Evolutionary conservation across 1,140 invertebrate species (phyloP).

Genomic region (Probaryconus sp.): DNA sequence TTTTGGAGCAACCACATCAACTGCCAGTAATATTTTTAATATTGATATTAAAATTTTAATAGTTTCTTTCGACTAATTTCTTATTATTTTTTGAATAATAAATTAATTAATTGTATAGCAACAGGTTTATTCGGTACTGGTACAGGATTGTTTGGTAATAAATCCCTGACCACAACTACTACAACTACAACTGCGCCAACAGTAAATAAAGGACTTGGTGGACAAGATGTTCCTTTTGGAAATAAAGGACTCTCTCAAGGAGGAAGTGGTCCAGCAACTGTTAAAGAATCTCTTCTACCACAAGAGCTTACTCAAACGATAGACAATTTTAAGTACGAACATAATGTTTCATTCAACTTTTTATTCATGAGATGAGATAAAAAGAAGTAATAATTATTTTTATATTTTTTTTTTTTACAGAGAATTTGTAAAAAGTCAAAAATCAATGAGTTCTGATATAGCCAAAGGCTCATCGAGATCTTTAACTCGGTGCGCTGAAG

Average conservation of each 20-base stretch:
- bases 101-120: constrained; percentile 48
- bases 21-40: constrained; percentile 56
- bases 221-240: constrained; percentile 80
- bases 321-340: constrained; percentile 81
- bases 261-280: constrained; percentile 80
- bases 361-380: background rate
- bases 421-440: constrained; percentile 90
- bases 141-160: constrained; percentile 71
- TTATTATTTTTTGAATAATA: constrained; percentile 30
- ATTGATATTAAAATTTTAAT: constrained; percentile 17
- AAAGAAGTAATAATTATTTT: constrained; percentile 16
- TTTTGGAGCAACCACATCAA: constrained; percentile 68
- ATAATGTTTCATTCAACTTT: constrained; percentile 1
- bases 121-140: constrained; percentile 68
- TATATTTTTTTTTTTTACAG: constrained; percentile 78
- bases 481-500: constrained; percentile 82
- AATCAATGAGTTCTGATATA: constrained; percentile 88
- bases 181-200: constrained; percentile 66
- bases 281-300: constrained; percentile 86
- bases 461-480: constrained; percentile 85
- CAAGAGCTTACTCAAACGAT: constrained; percentile 83
- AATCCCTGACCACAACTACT: constrained; percentile 63
- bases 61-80: constrained; percentile 44
- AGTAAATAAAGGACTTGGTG: constrained; percentile 81
- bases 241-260: constrained; percentile 79